Evolutionary conservation across 1,140 invertebrate genomes (phyloP).

Genomic region (Harpegnathos saltator): DNA sequence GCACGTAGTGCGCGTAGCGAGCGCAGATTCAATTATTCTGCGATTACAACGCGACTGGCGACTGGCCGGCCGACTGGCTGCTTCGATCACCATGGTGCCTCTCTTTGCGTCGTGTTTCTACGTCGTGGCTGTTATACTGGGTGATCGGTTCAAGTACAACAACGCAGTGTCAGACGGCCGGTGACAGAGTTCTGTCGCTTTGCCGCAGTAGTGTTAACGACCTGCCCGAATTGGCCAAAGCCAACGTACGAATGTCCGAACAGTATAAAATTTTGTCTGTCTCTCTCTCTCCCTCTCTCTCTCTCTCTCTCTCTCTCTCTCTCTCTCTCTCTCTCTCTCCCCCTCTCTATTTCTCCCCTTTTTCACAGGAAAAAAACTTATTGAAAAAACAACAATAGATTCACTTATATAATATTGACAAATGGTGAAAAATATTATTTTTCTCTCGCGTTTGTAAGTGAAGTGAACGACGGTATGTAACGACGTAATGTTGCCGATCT

Average conservation of each 20-base stretch:
- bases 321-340: too few species aligned
- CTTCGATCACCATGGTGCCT: slow-evolving; percentile 47
- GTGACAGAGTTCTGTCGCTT: neutral
- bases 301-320: too few species aligned
- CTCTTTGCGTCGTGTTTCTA: slow-evolving; percentile 56
- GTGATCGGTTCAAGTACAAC: slow-evolving; percentile 64
- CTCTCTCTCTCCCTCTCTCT: too few species aligned
- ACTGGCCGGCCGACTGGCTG: slow-evolving; percentile 66
- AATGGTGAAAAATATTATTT: too few species aligned
- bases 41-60: slow-evolving; percentile 80
- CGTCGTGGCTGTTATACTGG: slow-evolving; percentile 66
- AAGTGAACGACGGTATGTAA: too few species aligned
- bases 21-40: slow-evolving; percentile 83
- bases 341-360: too few species aligned
- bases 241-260: too few species aligned
- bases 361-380: too few species aligned
- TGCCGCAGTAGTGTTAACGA: slow-evolving; percentile 37
- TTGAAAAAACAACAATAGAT: too few species aligned
- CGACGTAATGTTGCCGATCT: too few species aligned
- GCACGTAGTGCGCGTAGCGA: slow-evolving; percentile 61
- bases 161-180: neutral
- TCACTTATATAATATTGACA: too few species aligned
- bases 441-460: too few species aligned
- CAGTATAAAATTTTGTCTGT: neutral
- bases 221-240: neutral